Evolutionary conservation across 2,113 vertebrate species (phyloP).

Genomic region (Sorex fumeus): DNA sequence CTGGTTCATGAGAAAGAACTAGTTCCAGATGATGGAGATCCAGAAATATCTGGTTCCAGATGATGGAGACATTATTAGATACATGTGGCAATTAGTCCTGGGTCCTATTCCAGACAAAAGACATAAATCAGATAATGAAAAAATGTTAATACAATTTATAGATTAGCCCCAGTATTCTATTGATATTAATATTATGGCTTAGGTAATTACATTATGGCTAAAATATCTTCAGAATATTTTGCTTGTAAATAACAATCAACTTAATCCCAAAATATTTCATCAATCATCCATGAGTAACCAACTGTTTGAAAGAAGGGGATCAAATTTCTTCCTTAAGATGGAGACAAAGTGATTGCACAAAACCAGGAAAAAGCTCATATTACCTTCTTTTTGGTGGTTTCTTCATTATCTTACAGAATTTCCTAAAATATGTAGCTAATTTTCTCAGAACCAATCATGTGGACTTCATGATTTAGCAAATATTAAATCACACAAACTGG

Average conservation of each 20-base stretch:
- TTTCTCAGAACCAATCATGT: background rate
- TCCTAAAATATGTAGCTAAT: background rate
- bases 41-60: no score
- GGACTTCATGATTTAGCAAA: background rate
- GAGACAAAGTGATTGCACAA: slow-evolving; percentile 5
- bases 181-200: background rate
- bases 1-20: background rate
- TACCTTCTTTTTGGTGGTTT: background rate
- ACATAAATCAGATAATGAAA: background rate
- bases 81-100: background rate
- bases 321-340: background rate
- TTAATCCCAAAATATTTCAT: background rate
- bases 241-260: background rate
- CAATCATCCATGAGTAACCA: background rate
- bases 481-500: background rate
- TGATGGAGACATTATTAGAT: no score
- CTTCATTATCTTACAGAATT: background rate
- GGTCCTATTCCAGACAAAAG: background rate
- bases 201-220: background rate
- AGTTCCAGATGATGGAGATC: no score
- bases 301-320: background rate
- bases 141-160: slow-evolving; percentile 7
- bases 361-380: background rate
- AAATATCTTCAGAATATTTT: background rate
- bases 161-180: background rate